Percentiles rank a stretch among this genome's conserved stretches.
Evolutionary conservation across 2,113 vertebrate genomes (phyloP).

Genomic region (Oncorhynchus masou): DNA sequence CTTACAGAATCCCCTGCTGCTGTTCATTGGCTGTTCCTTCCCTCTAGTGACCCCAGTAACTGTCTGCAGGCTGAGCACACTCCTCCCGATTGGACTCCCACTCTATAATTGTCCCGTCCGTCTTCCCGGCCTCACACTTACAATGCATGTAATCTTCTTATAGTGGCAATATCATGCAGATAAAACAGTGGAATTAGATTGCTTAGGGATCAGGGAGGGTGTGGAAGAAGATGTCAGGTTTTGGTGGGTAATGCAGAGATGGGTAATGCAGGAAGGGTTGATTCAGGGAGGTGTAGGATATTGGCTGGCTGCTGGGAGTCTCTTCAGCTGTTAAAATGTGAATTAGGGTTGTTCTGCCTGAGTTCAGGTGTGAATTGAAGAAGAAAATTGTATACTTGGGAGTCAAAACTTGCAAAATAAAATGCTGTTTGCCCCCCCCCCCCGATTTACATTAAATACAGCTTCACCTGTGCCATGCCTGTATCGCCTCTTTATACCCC

Average conservation of each 20-base stretch:
- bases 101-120: slow-evolving; percentile 21
- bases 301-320: too few species aligned
- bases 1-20: slow-evolving; percentile 1
- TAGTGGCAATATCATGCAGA: slow-evolving; percentile 32
- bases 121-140: slow-evolving; percentile 18
- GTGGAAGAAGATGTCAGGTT: too few species aligned
- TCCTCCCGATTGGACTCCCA: neutral
- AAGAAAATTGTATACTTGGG: too few species aligned
- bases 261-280: too few species aligned
- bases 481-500: neutral
- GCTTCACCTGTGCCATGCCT: slow-evolving; percentile 1
- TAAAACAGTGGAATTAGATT: slow-evolving; percentile 33
- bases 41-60: slow-evolving; percentile 22
- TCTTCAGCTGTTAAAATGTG: too few species aligned
- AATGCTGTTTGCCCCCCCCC: too few species aligned
- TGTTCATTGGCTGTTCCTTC: neutral
- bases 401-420: too few species aligned
- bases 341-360: too few species aligned
- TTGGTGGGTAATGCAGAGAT: too few species aligned
- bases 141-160: slow-evolving; percentile 34
- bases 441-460: slow-evolving; percentile 37
- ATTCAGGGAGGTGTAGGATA: too few species aligned
- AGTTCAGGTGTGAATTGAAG: too few species aligned
- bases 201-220: neutral
- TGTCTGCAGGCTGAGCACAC: slow-evolving; percentile 10